phyloP scores from a whole-genome alignment of 2,113 vertebrate genomes.

The Lepisosteus oculatus region DNA sequence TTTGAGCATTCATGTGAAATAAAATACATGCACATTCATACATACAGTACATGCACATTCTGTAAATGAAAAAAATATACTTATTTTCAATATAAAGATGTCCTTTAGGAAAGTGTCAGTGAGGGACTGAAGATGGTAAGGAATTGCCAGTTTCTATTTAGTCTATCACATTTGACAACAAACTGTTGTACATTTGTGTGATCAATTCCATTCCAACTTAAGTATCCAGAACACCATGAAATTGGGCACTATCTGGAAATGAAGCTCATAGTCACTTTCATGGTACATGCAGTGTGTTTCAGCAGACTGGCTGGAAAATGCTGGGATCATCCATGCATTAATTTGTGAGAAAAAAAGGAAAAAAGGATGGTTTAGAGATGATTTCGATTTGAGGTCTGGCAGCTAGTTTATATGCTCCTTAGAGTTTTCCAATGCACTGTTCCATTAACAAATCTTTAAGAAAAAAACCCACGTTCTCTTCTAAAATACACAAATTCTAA shows the following conservation, averaged over 20 bases:
- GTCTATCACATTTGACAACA: not conserved
- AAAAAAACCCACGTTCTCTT: no score
- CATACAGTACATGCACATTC: no score
- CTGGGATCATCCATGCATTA: conserved; percentile 48
- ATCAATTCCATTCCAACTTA: not conserved
- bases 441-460: no score
- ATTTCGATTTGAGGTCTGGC: conserved; percentile 10
- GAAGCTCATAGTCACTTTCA: conserved; percentile 59
- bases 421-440: no score
- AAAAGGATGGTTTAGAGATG: conserved; percentile 49
- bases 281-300: conserved; percentile 55
- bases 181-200: not conserved
- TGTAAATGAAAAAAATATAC: no score
- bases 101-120: no score
- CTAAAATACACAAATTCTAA: no score
- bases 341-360: conserved; percentile 42
- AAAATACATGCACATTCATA: no score
- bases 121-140: not conserved
- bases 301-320: conserved; percentile 57
- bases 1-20: no score
- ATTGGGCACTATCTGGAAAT: conserved; percentile 60
- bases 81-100: no score
- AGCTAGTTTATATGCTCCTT: no score
- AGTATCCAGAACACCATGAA: conserved; percentile 54
- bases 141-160: not conserved